These are phyloP conservation scores for Crax fasciolata DNA, from an alignment of 2,797 vertebrate genomes.

Conservation along the genomic window DNA sequence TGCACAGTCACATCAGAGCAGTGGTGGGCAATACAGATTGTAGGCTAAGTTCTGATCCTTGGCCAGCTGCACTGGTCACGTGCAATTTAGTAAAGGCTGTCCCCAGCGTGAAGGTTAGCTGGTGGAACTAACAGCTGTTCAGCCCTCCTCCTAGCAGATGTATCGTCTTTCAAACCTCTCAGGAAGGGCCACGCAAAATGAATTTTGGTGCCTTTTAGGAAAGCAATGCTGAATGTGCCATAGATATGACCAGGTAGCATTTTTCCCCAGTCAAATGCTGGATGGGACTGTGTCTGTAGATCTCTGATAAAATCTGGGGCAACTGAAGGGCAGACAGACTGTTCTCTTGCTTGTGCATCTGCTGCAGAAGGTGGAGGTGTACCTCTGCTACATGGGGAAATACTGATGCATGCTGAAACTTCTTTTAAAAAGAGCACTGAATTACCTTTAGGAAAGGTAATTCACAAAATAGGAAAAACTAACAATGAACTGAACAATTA, in stretches of 20 bases:
- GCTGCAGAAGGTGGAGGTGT: not conserved
- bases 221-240: not conserved
- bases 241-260: fast-evolving
- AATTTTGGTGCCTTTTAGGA: not conserved
- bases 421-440: not conserved
- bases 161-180: not conserved
- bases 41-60: not conserved
- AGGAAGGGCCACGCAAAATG: not conserved
- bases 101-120: not conserved
- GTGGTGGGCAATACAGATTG: not conserved
- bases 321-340: not conserved
- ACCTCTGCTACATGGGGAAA: not conserved
- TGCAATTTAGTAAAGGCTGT: not conserved
- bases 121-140: not conserved
- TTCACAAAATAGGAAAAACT: not conserved
- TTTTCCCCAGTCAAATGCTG: not conserved
- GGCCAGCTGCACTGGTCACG: not conserved
- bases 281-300: not conserved
- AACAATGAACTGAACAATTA: not conserved
- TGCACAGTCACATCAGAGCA: not conserved
- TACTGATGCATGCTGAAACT: not conserved
- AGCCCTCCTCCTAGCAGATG: not conserved
- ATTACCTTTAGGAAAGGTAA: not conserved
- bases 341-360: not conserved
- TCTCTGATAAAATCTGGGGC: not conserved